These are phyloP conservation scores for Progne subis DNA, from an alignment of 2,113 vertebrate species.

Conservation along the genomic window DNA sequence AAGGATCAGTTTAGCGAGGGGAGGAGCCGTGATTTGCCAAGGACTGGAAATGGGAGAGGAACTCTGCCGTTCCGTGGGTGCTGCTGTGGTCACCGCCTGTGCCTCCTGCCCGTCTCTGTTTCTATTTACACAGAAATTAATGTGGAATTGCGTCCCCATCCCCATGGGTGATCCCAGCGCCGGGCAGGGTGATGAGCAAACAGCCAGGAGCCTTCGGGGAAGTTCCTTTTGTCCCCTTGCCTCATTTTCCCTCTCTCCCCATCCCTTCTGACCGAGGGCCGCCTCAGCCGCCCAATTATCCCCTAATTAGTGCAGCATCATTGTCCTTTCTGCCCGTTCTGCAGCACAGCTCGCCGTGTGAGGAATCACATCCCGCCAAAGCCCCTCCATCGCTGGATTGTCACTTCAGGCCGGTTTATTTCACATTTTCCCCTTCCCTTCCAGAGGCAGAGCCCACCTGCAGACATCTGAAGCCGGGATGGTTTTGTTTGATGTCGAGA, in stretches of 20 bases:
- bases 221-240: not conserved
- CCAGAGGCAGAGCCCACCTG: not conserved
- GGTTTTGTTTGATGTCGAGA: not conserved
- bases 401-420: not conserved
- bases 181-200: not conserved
- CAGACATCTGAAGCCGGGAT: not conserved
- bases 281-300: not conserved
- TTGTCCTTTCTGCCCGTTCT: not conserved
- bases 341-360: not conserved
- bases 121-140: too few species aligned
- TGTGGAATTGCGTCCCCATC: not conserved
- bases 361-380: not conserved
- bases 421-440: not conserved
- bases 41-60: not conserved
- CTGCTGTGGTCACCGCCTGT: not conserved
- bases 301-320: not conserved
- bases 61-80: not conserved
- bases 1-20: not conserved
- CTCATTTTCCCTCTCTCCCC: not conserved
- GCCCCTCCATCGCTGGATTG: not conserved
- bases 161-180: not conserved
- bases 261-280: not conserved
- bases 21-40: not conserved
- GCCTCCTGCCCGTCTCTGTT: not conserved
- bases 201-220: not conserved